phyloP scores from a whole-genome alignment of 2,113 vertebrate species.

The Muntiacus reevesi region DNA sequence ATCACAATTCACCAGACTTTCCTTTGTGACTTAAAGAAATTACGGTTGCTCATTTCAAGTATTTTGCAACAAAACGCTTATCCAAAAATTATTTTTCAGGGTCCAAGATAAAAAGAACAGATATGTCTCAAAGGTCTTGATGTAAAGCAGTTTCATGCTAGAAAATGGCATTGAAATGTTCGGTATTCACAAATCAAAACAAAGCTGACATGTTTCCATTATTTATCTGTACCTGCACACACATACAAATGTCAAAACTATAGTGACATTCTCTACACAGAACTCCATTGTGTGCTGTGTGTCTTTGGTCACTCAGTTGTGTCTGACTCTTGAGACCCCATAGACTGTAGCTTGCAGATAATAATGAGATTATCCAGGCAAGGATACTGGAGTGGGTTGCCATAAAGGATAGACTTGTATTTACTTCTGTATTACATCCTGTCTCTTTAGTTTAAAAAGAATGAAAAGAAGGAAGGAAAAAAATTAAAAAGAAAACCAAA shows the following conservation, averaged over 20 bases:
- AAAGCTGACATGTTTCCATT: not conserved
- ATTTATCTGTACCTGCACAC: not conserved
- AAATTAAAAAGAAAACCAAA: accelerated
- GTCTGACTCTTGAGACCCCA: not conserved
- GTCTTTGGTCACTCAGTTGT: not conserved
- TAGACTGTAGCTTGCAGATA: not conserved
- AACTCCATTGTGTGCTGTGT: not conserved
- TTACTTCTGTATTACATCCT: not conserved
- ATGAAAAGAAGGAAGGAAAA: not conserved
- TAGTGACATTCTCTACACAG: not conserved
- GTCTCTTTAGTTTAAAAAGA: not conserved
- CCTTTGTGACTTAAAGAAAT: not conserved
- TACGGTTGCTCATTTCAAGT: not conserved
- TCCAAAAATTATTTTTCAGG: not conserved
- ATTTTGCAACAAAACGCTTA: not conserved
- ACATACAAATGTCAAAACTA: not conserved
- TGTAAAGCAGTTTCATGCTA: not conserved
- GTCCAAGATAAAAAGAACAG: slow-evolving; percentile 1
- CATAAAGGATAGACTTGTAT: not conserved
- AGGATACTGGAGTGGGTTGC: not conserved
- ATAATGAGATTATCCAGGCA: no score
- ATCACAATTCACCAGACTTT: not conserved
- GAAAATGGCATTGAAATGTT: not conserved
- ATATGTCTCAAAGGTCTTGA: not conserved
- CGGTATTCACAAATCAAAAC: not conserved